These are phyloP conservation scores for Amazona vittata DNA, from an alignment of 2,113 vertebrate genomes.

Conservation along the genomic window DNA sequence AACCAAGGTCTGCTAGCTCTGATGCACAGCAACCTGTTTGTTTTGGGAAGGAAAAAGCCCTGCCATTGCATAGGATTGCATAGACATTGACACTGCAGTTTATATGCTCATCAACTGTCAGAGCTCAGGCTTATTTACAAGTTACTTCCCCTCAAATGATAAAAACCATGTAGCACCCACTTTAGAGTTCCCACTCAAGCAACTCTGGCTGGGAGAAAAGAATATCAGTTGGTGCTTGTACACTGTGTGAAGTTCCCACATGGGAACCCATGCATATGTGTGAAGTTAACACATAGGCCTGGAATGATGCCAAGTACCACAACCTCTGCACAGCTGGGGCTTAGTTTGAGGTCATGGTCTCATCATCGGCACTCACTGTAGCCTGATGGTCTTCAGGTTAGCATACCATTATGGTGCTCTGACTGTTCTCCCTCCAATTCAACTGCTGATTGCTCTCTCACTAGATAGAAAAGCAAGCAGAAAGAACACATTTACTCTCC, in stretches of 20 bases:
- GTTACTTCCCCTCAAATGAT: not conserved
- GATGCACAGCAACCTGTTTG: not conserved
- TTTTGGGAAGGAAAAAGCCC: not conserved
- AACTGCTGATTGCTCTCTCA: not conserved
- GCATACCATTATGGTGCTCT: fast-evolving
- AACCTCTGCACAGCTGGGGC: not conserved
- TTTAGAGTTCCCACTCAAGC: not conserved
- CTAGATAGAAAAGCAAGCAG: not conserved
- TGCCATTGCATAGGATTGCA: not conserved
- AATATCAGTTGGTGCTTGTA: not conserved
- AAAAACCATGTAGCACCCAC: not conserved
- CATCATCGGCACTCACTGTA: not conserved
- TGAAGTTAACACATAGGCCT: not conserved
- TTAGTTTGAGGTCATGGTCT: not conserved
- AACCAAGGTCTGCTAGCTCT: not conserved
- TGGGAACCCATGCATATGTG: no score
- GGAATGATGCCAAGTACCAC: not conserved
- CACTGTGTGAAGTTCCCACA: not conserved
- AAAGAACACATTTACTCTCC: not conserved
- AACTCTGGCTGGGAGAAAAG: not conserved
- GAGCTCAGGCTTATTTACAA: not conserved
- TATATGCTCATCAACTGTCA: not conserved
- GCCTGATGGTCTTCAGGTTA: not conserved
- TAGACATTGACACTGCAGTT: not conserved
- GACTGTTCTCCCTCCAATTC: not conserved